These are phyloP conservation scores for Calycopis cecrops DNA, from an alignment of 1,140 invertebrate genomes.

Conservation along the genomic window DNA sequence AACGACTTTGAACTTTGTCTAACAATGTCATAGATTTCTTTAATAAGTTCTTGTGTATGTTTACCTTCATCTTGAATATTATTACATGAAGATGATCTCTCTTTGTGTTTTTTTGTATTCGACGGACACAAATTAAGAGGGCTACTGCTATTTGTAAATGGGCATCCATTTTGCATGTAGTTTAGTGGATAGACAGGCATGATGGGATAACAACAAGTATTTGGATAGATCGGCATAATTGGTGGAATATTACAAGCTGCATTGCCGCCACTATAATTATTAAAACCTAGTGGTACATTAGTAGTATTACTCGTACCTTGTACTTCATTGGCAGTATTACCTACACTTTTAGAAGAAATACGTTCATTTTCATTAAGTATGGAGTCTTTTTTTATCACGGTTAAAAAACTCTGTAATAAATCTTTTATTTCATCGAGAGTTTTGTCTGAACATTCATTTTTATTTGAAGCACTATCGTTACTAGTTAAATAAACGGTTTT, in stretches of 20 bases:
- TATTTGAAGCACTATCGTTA: conserved; percentile 41
- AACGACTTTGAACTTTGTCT: conserved; percentile 34
- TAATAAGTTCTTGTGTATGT: conserved; percentile 56
- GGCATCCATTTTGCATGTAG: conserved; percentile 45
- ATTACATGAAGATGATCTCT: conserved; percentile 19
- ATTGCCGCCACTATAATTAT: conserved; percentile 25
- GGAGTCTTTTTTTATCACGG: conserved; percentile 59
- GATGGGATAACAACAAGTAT: conserved; percentile 55
- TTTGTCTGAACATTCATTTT: conserved; percentile 42
- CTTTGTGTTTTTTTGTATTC: conserved; percentile 35
- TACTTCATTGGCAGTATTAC: conserved; percentile 25
- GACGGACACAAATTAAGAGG: conserved; percentile 39
- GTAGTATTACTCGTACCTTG: conserved; percentile 25
- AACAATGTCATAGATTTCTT: conserved; percentile 60
- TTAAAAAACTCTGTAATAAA: conserved; percentile 55
- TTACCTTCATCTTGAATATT: conserved; percentile 22
- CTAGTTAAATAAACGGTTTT: conserved; percentile 27
- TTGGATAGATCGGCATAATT: conserved; percentile 39
- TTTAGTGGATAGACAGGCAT: conserved; percentile 54
- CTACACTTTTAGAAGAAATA: conserved; percentile 24
- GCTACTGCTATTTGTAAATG: conserved; percentile 45
- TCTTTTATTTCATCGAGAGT: conserved; percentile 60
- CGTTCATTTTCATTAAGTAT: conserved; percentile 38
- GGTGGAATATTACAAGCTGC: conserved; percentile 21
- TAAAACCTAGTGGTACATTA: conserved; percentile 28